phyloP scores from a whole-genome alignment of 53 echinoderm and acorn worm genomes.

The Stichopus horrens region DNA sequence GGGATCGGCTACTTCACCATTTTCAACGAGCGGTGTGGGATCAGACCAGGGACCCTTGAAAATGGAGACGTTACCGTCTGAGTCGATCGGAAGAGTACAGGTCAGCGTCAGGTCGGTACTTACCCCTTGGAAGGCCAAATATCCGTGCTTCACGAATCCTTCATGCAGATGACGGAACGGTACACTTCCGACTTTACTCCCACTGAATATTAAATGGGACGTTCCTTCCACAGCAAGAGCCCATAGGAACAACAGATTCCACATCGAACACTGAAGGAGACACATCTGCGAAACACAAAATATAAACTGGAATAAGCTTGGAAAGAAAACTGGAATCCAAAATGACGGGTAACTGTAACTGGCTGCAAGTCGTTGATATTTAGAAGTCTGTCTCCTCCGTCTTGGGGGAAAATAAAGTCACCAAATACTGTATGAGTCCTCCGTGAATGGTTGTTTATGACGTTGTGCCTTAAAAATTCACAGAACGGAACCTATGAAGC shows the following conservation, averaged over 20 bases:
- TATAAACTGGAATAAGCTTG: too few species aligned
- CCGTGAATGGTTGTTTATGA: too few species aligned
- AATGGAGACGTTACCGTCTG: not conserved
- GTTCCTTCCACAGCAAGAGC: not conserved
- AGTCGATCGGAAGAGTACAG: not conserved
- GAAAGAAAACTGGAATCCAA: too few species aligned
- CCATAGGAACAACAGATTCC: not conserved
- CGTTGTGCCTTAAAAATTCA: too few species aligned
- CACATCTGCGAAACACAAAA: too few species aligned
- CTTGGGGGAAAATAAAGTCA: too few species aligned
- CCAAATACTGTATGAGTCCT: too few species aligned
- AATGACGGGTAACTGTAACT: too few species aligned
- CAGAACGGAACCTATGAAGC: too few species aligned
- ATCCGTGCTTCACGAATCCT: not conserved
- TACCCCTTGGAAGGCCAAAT: not conserved
- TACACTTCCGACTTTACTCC: not conserved
- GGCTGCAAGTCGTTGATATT: too few species aligned
- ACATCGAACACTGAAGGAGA: too few species aligned
- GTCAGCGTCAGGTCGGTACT: not conserved
- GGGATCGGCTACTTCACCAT: not conserved
- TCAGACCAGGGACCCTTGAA: conserved; percentile 26
- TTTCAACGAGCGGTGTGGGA: not conserved
- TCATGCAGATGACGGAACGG: not conserved
- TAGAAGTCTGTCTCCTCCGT: too few species aligned
- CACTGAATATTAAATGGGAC: not conserved